These are phyloP conservation scores for Prunella himalayana DNA, from an alignment of 2,113 vertebrate genomes.

Conservation along the genomic window DNA sequence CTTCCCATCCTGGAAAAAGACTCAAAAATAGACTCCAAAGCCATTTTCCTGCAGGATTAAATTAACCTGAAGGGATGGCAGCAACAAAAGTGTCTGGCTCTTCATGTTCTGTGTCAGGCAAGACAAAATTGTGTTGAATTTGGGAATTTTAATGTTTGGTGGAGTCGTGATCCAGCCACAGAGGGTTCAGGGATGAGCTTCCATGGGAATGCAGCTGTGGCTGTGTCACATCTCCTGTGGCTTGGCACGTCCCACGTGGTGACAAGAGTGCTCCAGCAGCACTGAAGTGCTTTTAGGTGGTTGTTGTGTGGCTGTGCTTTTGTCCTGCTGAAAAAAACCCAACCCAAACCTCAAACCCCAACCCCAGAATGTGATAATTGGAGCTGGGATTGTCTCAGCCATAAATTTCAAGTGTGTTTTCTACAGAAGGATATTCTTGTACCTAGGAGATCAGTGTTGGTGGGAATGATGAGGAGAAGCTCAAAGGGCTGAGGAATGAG, in stretches of 20 bases:
- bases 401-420: not conserved
- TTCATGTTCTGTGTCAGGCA: not conserved
- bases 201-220: not conserved
- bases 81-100: not conserved
- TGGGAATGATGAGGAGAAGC: not conserved
- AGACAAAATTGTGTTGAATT: not conserved
- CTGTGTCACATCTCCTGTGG: not conserved
- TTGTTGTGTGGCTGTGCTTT: not conserved
- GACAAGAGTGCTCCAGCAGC: not conserved
- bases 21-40: conserved; percentile 17
- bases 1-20: conserved; percentile 2
- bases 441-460: not conserved
- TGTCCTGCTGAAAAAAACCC: not conserved
- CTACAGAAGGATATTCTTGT: not conserved
- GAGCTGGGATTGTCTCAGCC: not conserved
- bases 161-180: not conserved
- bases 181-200: not conserved
- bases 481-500: not conserved
- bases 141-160: not conserved
- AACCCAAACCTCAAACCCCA: not conserved
- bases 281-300: not conserved
- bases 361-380: not conserved
- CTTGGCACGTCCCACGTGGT: not conserved
- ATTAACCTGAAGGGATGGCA: conserved; percentile 23
- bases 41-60: conserved; percentile 38